These are phyloP conservation scores for Ischnus inquisitorius DNA, from an alignment of 2,888 invertebrate species.

Conservation along the genomic window DNA sequence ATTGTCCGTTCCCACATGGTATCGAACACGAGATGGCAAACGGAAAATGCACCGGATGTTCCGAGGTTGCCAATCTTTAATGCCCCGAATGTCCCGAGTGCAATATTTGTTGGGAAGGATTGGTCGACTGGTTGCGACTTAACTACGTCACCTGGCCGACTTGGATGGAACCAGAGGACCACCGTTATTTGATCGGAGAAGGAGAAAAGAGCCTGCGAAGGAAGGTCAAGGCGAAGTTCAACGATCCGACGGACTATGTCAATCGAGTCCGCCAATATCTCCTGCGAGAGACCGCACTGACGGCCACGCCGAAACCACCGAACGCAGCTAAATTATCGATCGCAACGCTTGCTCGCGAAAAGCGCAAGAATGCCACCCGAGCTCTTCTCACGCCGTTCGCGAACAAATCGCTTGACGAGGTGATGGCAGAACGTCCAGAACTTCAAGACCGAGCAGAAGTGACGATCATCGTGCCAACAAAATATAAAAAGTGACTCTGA, in stretches of 20 bases:
- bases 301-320: background rate
- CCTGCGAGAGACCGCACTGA: conserved; percentile 47
- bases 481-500: conserved; percentile 2
- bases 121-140: conserved; percentile 37
- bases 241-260: conserved; percentile 21
- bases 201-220: background rate
- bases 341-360: background rate
- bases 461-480: conserved; percentile 15
- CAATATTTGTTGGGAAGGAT: conserved; percentile 37
- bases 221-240: conserved; percentile 27
- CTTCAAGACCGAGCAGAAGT: background rate
- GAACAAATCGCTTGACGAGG: conserved; percentile 20
- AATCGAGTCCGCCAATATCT: conserved; percentile 37
- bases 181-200: conserved; percentile 41
- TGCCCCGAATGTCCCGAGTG: conserved; percentile 57
- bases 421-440: conserved; percentile 31
- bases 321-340: background rate
- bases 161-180: conserved; percentile 19
- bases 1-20: conserved; percentile 47
- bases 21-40: conserved; percentile 34
- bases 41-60: conserved; percentile 30
- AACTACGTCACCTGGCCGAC: conserved; percentile 43
- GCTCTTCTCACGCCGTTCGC: conserved; percentile 18
- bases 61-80: background rate
- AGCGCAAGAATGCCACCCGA: conserved; percentile 1